Conservation (phyloP, 2,888 invertebrate species). For the Perizoma affinitatum region DNA sequence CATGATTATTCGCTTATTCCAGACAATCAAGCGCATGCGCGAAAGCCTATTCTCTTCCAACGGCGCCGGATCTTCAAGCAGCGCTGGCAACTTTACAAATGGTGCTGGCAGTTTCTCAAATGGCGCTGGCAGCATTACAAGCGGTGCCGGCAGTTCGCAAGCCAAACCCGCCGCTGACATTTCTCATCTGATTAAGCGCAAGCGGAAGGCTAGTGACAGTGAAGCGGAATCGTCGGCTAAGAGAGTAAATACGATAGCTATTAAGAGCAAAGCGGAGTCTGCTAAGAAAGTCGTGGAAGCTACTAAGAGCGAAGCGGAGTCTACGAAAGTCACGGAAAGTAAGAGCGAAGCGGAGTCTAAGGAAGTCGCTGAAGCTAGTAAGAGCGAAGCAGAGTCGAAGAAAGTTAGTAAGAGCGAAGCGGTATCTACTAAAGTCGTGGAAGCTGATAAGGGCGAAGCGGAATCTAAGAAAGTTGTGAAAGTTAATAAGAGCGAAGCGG, state of each 20-base stretch:
- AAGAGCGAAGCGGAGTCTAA: constrained; percentile 8
- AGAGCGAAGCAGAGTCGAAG: constrained; percentile 39
- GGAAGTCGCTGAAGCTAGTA: constrained; percentile 1
- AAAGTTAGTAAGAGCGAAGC: constrained; percentile 29
- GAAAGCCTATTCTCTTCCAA: constrained; percentile 64
- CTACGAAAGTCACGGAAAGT: constrained; percentile 5
- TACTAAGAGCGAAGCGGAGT: constrained; percentile 6
- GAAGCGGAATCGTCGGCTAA: constrained; percentile 85
- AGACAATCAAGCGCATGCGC: constrained; percentile 74
- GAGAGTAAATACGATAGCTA: constrained; percentile 71
- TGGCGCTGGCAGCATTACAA: constrained; percentile 51
- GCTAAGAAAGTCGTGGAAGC: constrained; percentile 1
- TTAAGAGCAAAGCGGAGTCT: constrained; percentile 1
- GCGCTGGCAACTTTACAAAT: constrained; percentile 86
- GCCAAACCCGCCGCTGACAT: constrained; percentile 89
- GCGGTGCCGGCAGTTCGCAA: constrained; percentile 52
- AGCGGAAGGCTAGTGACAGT: constrained; percentile 87
- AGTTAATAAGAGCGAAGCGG: constrained; percentile 4
- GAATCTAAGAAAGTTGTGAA: constrained; percentile 19
- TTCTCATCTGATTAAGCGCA: constrained; percentile 91
- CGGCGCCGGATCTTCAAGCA: constrained; percentile 55
- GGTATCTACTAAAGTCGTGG: background rate
- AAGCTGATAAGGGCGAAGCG: constrained; percentile 10
- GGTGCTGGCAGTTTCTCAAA: constrained; percentile 62
- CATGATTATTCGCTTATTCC: constrained; percentile 31